These are phyloP conservation scores for Pogona vitticeps DNA, from an alignment of 2,113 vertebrate genomes.

Conservation along the genomic window DNA sequence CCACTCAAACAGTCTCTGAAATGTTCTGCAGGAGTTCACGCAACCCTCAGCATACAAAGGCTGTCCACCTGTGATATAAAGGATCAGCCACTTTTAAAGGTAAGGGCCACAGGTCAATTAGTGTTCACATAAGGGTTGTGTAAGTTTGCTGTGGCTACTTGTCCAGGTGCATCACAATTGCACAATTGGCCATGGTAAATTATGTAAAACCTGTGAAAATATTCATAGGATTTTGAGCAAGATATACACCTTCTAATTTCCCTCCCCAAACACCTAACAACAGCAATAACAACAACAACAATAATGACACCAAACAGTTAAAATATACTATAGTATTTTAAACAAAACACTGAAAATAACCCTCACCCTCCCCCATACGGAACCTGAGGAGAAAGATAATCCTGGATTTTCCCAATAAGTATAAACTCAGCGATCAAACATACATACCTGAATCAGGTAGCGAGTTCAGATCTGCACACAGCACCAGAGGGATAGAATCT, in stretches of 20 bases:
- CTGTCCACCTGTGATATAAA: too few species aligned
- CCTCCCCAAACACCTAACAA: background rate
- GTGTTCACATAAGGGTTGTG: too few species aligned
- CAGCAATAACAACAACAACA: too few species aligned
- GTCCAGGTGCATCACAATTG: too few species aligned
- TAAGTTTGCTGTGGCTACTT: too few species aligned
- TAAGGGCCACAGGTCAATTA: too few species aligned
- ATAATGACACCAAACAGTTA: background rate
- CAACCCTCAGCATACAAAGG: too few species aligned
- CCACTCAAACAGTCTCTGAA: too few species aligned
- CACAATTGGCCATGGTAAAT: too few species aligned
- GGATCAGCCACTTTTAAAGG: too few species aligned
- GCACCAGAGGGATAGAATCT: conserved; percentile 93
- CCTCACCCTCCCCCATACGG: background rate
- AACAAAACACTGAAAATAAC: background rate
- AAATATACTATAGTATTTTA: background rate
- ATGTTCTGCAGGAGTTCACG: too few species aligned
- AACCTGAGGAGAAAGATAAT: background rate
- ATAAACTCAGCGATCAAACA: conserved; percentile 18
- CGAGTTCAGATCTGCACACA: conserved; percentile 98
- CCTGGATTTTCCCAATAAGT: background rate
- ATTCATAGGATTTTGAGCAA: background rate
- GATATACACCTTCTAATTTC: background rate
- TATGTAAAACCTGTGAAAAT: too few species aligned
- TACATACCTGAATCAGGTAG: conserved; percentile 94